Evolutionary conservation across 2,888 invertebrate species (phyloP).

Genomic region (Agrotis puta): DNA sequence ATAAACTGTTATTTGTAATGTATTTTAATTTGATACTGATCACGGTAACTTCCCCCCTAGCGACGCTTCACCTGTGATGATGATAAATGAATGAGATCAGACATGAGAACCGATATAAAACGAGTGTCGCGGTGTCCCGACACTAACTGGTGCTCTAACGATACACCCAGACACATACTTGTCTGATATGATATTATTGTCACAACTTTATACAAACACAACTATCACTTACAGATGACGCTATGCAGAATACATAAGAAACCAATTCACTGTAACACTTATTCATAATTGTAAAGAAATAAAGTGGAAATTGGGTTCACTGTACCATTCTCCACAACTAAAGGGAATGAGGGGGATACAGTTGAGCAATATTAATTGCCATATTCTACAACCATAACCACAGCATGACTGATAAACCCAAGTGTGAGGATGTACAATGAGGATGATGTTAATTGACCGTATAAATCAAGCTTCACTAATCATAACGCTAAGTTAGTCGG

Average conservation of each 20-base stretch:
- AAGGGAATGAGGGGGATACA: conserved; percentile 46
- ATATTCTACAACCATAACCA: conserved; percentile 47
- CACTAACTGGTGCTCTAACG: conserved; percentile 25
- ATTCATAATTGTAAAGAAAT: conserved; percentile 14
- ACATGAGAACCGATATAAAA: conserved; percentile 57
- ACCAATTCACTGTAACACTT: conserved; percentile 18
- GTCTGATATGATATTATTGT: conserved; percentile 79
- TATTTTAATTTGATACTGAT: conserved; percentile 59
- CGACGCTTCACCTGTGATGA: conserved; percentile 59
- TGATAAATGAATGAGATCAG: conserved; percentile 72
- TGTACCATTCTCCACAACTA: conserved; percentile 27
- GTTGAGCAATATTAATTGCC: conserved; percentile 57
- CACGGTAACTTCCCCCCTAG: conserved; percentile 49
- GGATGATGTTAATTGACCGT: conserved; percentile 63
- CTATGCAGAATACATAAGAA: conserved; percentile 31
- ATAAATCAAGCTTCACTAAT: conserved; percentile 47
- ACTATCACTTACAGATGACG: conserved; percentile 54
- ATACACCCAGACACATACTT: conserved; percentile 53
- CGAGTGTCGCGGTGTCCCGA: conserved; percentile 23
- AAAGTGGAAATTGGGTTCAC: conserved; percentile 31
- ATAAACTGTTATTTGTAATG: conserved; percentile 49
- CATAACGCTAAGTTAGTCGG: conserved; percentile 42
- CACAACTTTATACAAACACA: conserved; percentile 67
- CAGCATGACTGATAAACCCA: conserved; percentile 47
- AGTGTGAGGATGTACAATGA: conserved; percentile 58